These are phyloP conservation scores for Gallinago stenura DNA, from an alignment of 2,797 vertebrate species.

Conservation along the genomic window DNA sequence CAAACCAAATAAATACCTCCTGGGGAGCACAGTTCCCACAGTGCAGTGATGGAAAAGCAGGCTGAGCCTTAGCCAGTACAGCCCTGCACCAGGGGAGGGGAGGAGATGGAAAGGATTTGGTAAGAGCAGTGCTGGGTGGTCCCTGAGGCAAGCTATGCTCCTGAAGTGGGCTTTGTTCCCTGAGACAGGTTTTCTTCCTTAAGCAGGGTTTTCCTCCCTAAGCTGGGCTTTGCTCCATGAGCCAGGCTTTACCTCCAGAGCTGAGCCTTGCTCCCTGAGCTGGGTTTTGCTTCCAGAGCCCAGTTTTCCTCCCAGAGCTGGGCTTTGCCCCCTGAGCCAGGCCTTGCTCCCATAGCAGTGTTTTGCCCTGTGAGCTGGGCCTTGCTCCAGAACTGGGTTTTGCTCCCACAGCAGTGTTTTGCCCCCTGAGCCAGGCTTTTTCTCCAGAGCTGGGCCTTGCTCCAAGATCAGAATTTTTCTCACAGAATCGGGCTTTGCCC, in stretches of 20 bases:
- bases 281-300: accelerated
- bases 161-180: background rate
- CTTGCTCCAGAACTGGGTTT: too few species aligned
- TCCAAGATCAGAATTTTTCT: too few species aligned
- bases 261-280: too few species aligned
- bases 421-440: background rate
- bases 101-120: too few species aligned
- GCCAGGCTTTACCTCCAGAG: too few species aligned
- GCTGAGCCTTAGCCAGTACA: accelerated
- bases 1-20: background rate
- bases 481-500: background rate
- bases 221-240: background rate
- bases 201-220: background rate
- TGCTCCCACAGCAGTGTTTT: background rate
- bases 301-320: accelerated
- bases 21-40: accelerated
- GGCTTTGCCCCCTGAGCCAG: background rate
- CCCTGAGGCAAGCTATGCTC: background rate
- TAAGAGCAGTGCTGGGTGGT: background rate
- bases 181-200: background rate
- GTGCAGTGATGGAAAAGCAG: accelerated
- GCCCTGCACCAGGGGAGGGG: accelerated
- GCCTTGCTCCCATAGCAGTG: background rate
- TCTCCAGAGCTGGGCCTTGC: too few species aligned
- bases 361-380: background rate